Conservation (phyloP, 1,140 invertebrate genomes). For the Lepidurus packardi region DNA sequence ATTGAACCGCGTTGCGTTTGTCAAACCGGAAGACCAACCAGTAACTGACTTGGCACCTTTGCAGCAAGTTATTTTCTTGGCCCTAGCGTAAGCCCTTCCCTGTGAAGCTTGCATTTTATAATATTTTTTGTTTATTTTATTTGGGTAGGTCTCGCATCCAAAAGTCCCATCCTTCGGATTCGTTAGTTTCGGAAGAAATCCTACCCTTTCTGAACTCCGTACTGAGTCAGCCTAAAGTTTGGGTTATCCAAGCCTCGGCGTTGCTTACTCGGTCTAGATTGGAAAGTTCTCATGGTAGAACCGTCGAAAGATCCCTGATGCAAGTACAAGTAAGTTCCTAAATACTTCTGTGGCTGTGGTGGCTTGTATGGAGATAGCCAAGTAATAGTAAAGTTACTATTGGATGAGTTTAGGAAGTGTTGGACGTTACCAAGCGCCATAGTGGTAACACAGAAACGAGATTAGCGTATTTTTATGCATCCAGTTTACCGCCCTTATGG, state of each 20-base stretch:
- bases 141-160: slow-evolving; percentile 54
- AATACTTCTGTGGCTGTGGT: not conserved
- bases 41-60: slow-evolving; percentile 57
- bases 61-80: slow-evolving; percentile 72
- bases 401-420: not conserved
- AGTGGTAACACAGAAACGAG: not conserved
- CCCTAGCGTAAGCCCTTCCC: slow-evolving; percentile 56
- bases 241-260: slow-evolving; percentile 47
- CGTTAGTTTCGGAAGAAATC: slow-evolving; percentile 70
- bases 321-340: slow-evolving; percentile 59
- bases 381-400: not conserved
- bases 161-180: slow-evolving; percentile 67
- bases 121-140: slow-evolving; percentile 36
- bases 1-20: slow-evolving; percentile 68
- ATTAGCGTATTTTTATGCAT: slow-evolving; percentile 45
- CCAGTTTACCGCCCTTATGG: slow-evolving; percentile 62
- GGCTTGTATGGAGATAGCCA: not conserved
- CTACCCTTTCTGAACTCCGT: slow-evolving; percentile 63
- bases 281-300: slow-evolving; percentile 67
- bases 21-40: slow-evolving; percentile 51
- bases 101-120: slow-evolving; percentile 37
- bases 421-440: not conserved
- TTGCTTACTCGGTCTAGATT: slow-evolving; percentile 66
- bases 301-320: slow-evolving; percentile 75
- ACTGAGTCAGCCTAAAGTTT: slow-evolving; percentile 42